Evolutionary conservation across 2,797 vertebrate genomes (phyloP), one percentile per base, ranked within the genome.

Genomic region (Sternotherus odoratus): DNA sequence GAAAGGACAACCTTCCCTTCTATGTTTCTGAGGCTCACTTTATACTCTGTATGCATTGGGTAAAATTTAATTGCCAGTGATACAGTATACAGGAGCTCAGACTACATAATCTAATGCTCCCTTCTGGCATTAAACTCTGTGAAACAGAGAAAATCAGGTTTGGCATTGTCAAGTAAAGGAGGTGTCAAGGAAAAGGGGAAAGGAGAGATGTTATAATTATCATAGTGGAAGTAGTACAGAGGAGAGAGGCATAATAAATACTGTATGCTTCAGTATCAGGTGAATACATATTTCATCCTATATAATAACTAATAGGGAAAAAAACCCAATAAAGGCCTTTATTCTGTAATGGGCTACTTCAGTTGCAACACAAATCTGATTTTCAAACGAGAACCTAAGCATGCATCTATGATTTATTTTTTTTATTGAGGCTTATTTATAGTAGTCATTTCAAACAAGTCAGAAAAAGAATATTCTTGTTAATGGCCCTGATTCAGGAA

Each of bases 171-270:
- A n/a, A n/a, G n/a, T n/a, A n/a, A n/a, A 82, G 75, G 39, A 53
- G 3, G 17, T 23, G 46, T 26, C 43, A 43, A 46, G 84, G 9
- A 28, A 0, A 60, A 28, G 46, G 80, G 9, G 21, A 0, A 60
- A 94, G 77, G 12, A 53, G 3, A 43, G 48, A 85, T 86, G 5
- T 12, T 86, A 6, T 16, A 78, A 28, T 13, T 6, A 13, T 3
- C 12, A 26, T 12, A 82, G 43, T 46, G 43, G 43, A 78, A 82
- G 3, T 5, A 85, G 1, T 21, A 53, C 2, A 83, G 16, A n/a
- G n/a, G n/a, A 79, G 46, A 84, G 86, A 66, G 53, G 28, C 56
- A 21, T 85, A 82, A 10, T 5, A 80, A n/a, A 4, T 63, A 43
- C 4, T 43, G 39, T 43, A 56, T 2, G 9, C 0, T 77, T 89